Base-by-base conservation (phyloP, 2,888 invertebrate species). In the Zeuzera pyrina region DNA sequence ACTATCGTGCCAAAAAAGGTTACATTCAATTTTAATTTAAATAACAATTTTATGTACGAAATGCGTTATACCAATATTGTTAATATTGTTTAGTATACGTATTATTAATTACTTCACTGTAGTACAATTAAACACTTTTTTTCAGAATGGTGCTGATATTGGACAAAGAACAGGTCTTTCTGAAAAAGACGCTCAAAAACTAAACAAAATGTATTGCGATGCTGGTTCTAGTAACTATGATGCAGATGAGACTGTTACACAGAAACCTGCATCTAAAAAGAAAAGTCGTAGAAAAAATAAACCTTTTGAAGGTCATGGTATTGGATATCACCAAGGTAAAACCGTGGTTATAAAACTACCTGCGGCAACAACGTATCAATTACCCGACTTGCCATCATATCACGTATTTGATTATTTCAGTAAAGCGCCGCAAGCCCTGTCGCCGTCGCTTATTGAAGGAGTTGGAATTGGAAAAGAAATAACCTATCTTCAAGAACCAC, bases 1-100 rank as follows among this genome's bases (percentile, higher is more conserved):
- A 92, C 92, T 3, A 88, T 91, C 39, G 81, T 88, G 15, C 87
- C 91, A 5, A 83, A 78, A 53, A 63, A 76, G 77, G 83, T 81
- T 35, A 25, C 12, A 25, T n/a, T n/a, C n/a, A n/a, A n/a, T n/a
- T n/a, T n/a, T n/a, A n/a, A n/a, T n/a, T n/a, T n/a, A n/a, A n/a
- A 4, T n/a, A 19, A 19, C 11, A 22, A 10, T 22, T 2, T n/a
- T 22, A 22, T n/a, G 10, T 22, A 22, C 3, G 11, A 10, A 4
- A 2, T n/a, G n/a, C 2, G n/a, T 22, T 22, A 22, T 3, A 22
- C 11, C 22, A 4, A 10, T n/a, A 1, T 11, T n/a, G 11, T 4
- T 22, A 22, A 8, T 11, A 8, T 27, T 11, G 11, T 10, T 8
- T 19, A 7, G 19, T 19, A 16, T 16, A 19, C 19, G n/a, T n/a